These are phyloP conservation scores for Speoplatyrhinus poulsoni DNA, from an alignment of 2,113 vertebrate genomes.

Conservation along the genomic window DNA sequence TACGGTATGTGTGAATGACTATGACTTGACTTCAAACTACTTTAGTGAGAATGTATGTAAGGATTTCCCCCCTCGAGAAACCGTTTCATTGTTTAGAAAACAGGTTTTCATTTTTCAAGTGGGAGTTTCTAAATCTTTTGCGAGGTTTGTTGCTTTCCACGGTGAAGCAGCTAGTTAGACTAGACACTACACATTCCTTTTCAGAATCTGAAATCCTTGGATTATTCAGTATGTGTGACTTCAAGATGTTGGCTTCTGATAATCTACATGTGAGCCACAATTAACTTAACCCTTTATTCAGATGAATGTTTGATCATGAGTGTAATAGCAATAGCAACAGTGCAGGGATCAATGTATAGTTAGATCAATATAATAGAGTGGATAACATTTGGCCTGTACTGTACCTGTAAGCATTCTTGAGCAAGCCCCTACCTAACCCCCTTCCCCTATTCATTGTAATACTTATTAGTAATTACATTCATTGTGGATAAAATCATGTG, in stretches of 20 bases:
- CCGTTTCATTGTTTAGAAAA: slow-evolving; percentile 2
- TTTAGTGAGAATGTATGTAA: background rate
- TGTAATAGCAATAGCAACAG: slow-evolving; percentile 17
- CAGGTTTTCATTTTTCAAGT: slow-evolving; percentile 15
- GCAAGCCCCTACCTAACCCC: no score
- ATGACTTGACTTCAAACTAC: background rate
- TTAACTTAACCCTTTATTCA: slow-evolving; percentile 32
- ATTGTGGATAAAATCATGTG: slow-evolving; percentile 25
- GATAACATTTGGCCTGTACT: no score
- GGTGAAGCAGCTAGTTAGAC: background rate
- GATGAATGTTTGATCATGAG: slow-evolving; percentile 32
- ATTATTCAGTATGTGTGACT: slow-evolving; percentile 38
- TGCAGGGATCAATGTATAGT: background rate
- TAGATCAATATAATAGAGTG: no score
- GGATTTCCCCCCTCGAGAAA: background rate
- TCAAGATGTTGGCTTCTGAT: slow-evolving; percentile 39
- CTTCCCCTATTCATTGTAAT: no score
- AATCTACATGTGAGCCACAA: slow-evolving; percentile 38
- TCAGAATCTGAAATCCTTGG: slow-evolving; percentile 17
- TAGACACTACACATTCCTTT: slow-evolving; percentile 33
- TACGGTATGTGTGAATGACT: slow-evolving; percentile 12
- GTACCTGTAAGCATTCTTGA: no score
- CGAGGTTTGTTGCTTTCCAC: slow-evolving; percentile 27
- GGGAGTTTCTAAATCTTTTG: slow-evolving; percentile 26
- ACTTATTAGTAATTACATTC: no score